Base-by-base conservation (phyloP, 2,113 vertebrate genomes). In the Opisthocomus hoazin region DNA sequence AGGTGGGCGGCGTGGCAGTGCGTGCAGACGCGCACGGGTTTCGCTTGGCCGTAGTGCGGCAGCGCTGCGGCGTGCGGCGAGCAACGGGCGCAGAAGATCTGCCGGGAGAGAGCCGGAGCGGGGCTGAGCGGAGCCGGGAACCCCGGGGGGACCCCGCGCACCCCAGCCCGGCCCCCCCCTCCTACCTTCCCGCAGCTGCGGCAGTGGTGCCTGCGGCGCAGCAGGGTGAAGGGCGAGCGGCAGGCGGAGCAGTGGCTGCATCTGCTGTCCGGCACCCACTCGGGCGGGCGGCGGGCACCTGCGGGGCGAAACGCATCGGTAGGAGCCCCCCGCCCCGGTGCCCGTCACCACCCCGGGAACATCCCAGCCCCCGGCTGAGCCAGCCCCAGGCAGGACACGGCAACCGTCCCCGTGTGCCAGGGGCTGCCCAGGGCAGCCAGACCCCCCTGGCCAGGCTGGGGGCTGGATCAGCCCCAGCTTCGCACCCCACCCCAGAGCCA, bases 31-130 rank as follows among this genome's bases (percentile, higher is more conserved):
- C 98, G 97, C 5, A 98, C 98, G 0, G 98, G 96, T 75, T 97
- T 97, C 4, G 8, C 34, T 41, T 97, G 97, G 39, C 95, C 83
- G 0, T 96, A 96, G 60, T 89, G 97, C 0, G 98, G 98, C 53
- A 98, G 93, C 6, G 89, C 93, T 0, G 75, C 93, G 0, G 95
- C 20, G 5, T 97, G 97, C 0, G 97, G 93, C 1, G 98, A 98
- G 93, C 98, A 98, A 77, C 95, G 97, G 36, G 97, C 94, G 24
- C 98, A 98, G 95, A 98, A 98, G 65, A 98, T 98, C 98, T 98
- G 93, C 10, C 19, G 0, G 48, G 71, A 63, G 60, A 86, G 60
- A 36, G 22, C 13, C 56, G 2, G 41, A 94, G 32, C 1, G 4
- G 39, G 22, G 41, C n/a, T 92, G 79, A 82, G 71, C 3, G 1